phyloP scores from a whole-genome alignment of 2,797 vertebrate genomes.

The Corythornis leucogaster region DNA sequence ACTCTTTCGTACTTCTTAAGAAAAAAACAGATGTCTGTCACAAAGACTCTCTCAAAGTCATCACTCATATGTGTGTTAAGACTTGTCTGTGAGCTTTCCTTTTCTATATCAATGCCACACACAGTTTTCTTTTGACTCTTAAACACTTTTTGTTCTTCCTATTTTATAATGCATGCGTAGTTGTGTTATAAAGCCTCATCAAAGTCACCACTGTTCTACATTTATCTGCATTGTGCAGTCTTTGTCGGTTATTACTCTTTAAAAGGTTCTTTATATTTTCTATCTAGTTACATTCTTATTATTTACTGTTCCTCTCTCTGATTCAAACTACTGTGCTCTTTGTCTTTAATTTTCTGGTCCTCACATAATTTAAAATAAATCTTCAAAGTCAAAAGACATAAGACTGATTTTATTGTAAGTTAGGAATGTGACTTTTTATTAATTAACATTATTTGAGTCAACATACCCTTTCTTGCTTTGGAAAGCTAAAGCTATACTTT shows the following conservation, averaged over 20 bases:
- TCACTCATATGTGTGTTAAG: slow-evolving; percentile 43
- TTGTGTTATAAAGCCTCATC: slow-evolving; percentile 67
- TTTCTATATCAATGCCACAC: slow-evolving; percentile 47
- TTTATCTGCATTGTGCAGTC: slow-evolving; percentile 60
- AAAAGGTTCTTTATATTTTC: slow-evolving; percentile 59
- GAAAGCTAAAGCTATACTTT: neutral
- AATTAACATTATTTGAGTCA: slow-evolving; percentile 13
- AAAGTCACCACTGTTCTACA: slow-evolving; percentile 64
- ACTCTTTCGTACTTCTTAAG: slow-evolving; percentile 22
- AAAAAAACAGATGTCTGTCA: slow-evolving; percentile 41
- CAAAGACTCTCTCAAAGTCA: slow-evolving; percentile 53
- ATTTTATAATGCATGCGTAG: slow-evolving; percentile 50
- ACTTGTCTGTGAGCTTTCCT: neutral
- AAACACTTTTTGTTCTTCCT: slow-evolving; percentile 46
- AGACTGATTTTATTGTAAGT: neutral
- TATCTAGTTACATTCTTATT: slow-evolving; percentile 47
- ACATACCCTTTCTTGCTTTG: neutral
- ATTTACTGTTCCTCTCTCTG: slow-evolving; percentile 49
- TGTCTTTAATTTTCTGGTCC: slow-evolving; percentile 29
- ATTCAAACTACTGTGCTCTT: neutral
- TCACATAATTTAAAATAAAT: slow-evolving; percentile 7
- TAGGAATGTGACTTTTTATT: neutral
- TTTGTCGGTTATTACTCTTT: slow-evolving; percentile 68
- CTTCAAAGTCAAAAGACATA: slow-evolving; percentile 38
- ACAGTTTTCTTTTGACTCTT: slow-evolving; percentile 45